Evolutionary conservation across 2,888 invertebrate species (phyloP).

Genomic region (Blastobasis adustella): DNA sequence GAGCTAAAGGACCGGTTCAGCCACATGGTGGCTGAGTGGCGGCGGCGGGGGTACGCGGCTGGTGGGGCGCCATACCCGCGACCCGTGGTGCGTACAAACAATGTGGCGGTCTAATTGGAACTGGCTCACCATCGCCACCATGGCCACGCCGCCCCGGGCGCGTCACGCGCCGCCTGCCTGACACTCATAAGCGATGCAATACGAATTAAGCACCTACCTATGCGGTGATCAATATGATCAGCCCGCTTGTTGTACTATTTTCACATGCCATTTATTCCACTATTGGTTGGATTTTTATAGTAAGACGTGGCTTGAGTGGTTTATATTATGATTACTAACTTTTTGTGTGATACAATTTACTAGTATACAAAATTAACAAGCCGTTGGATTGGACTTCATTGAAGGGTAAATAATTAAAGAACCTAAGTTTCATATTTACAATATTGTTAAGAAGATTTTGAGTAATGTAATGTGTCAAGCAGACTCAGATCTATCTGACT

Average conservation of each 20-base stretch:
- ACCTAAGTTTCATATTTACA: no score
- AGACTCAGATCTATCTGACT: no score
- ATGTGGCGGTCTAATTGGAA: constrained; percentile 48
- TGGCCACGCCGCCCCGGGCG: constrained; percentile 19
- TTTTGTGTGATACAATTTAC: no score
- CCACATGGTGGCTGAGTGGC: constrained; percentile 39
- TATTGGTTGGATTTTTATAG: no score
- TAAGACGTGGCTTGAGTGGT: no score
- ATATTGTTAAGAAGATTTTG: no score
- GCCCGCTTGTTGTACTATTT: background rate
- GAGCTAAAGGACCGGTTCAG: constrained; percentile 64
- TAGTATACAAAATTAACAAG: no score
- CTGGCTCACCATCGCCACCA: constrained; percentile 32
- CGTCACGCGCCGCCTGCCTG: constrained; percentile 14
- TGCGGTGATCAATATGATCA: constrained; percentile 7
- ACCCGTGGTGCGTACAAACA: constrained; percentile 29
- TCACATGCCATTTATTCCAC: no score
- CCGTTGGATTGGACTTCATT: no score
- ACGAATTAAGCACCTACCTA: constrained; percentile 25
- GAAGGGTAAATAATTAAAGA: no score
- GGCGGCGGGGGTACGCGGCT: constrained; percentile 5
- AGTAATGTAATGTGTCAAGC: no score
- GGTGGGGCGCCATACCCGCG: constrained; percentile 31
- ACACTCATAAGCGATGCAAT: constrained; percentile 25
- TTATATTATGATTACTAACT: no score